Evolutionary conservation across 2,113 vertebrate species (phyloP), one percentile per base, ranked within the genome.

Genomic region (Atrichornis clamosus): DNA sequence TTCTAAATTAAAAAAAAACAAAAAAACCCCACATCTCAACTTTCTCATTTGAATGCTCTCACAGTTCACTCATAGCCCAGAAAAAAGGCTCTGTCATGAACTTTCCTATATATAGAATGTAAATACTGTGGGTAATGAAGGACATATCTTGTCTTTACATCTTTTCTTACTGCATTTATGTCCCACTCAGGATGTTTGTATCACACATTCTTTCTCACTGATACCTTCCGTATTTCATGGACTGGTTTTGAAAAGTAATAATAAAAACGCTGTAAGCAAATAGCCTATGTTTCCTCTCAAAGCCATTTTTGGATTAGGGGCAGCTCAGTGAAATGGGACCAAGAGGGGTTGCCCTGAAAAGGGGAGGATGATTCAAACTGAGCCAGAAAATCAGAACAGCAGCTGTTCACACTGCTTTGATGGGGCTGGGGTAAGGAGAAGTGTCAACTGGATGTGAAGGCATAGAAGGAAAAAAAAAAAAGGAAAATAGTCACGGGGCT

Each of bases 311-410:
- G 9, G 37, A 44, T 67, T 49, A 68, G 37, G 16, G 37, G 55
- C 27, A 65, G 27, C 46, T 44, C 2, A 2, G 26, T 81, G 70
- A 81, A 64, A 68, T 33, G 27, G 5, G 52, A 30, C 30, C 59
- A 55, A 22, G 39, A 53, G 47, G 46, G 39, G 30, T 56, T 55
- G 13, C 30, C 21, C 9, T 19, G 59, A 26, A 39, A 63, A 35
- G 33, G 26, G n/a, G 10, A 37, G 30, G 15, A 62, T 0, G 2
- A 7, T 11, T 56, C 30, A 5, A 28, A 5, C 1, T 33, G 79
- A 70, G 42, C 30, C 41, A 58, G 67, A 37, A 89, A 44, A 44
- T 20, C 12, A 1, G 7, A 73, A 80, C 60, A 58, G 50, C 41
- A 21, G 20, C 55, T 2, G 4, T 35, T 49, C 63, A 42, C 35